Evolutionary conservation across 2,888 invertebrate genomes (phyloP).

Genomic region (Nemurella pictetii): DNA sequence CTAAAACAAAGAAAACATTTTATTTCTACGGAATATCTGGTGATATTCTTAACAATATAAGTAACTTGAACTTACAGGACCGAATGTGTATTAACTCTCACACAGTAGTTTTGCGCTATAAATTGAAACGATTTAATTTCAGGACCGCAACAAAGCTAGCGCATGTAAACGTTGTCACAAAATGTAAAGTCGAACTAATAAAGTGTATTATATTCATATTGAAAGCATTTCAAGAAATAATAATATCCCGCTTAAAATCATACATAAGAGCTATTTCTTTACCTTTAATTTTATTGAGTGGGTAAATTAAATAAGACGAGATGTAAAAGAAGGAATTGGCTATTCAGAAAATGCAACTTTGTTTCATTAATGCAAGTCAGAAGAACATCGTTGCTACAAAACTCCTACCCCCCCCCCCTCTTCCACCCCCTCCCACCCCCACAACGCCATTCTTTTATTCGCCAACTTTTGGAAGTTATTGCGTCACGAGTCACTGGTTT

Average conservation of each 20-base stretch:
- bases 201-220: background rate
- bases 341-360: conserved; percentile 14
- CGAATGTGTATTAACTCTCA: too few species aligned
- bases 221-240: background rate
- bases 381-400: background rate
- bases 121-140: background rate
- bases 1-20: too few species aligned
- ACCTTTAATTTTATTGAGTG: conserved; percentile 16
- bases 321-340: conserved; percentile 3
- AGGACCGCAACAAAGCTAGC: background rate
- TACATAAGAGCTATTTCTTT: background rate
- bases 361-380: conserved; percentile 28
- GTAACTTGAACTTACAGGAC: too few species aligned
- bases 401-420: background rate
- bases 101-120: too few species aligned
- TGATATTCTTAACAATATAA: too few species aligned
- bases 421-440: background rate
- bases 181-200: background rate
- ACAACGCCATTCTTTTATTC: background rate
- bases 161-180: background rate
- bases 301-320: background rate
- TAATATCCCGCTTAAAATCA: background rate
- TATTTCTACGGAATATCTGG: too few species aligned
- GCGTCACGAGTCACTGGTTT: conserved; percentile 30
- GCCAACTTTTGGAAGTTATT: conserved; percentile 29